Evolutionary conservation across 2,888 invertebrate genomes (phyloP), one percentile per base, ranked within the genome.

Genomic region (Rotaria magnacalcarata): DNA sequence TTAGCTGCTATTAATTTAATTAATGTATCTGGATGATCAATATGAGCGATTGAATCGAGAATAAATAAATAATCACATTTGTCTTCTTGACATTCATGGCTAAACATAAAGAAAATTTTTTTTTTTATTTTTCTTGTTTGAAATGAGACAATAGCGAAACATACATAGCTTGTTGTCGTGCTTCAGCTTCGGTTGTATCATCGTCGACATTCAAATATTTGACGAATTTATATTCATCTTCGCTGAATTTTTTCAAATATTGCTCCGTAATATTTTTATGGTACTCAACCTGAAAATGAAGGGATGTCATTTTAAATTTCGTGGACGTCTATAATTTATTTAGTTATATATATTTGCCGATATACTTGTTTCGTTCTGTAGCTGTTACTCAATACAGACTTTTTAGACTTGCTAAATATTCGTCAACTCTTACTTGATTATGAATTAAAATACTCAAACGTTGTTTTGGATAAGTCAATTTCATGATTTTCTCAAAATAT

Each of bases 161-260:
- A 93, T 93, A 97, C 97, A 96, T 92, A 4, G 95, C 95, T 89
- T 95, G 92, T 91, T 95, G 94, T 87, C 96, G 93, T 0, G 95
- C 96, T 88, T 93, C 93, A 88, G 93, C 89, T 88, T 92, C 92
- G 54, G 89, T 89, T 19, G 91, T 88, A 58, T 90, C 89, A 24
- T 90, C 84, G 85, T 14, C 16, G 34, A 84, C 74, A 85, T 16
- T 50, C 4, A n/a, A 58, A 85, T 90, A 88, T 87, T 90, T 91
- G 1, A 92, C 87, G 87, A 91, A 91, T 21, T 89, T 90, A 89
- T 92, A 93, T 54, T 90, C 88, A 7, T 89, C 88, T 19, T 90
- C 93, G 88, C 93, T 75, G 8, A 75, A 90, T 0, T 92, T 91
- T 87, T 93, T 92, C 85, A 94, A 91, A 90, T 95, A 96, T 27